A percentile compares a stretch with the other conserved stretches of the same genome.
These are phyloP conservation scores for Tachyglossus aculeatus DNA, from an alignment of 2,797 vertebrate species.

Conservation along the genomic window DNA sequence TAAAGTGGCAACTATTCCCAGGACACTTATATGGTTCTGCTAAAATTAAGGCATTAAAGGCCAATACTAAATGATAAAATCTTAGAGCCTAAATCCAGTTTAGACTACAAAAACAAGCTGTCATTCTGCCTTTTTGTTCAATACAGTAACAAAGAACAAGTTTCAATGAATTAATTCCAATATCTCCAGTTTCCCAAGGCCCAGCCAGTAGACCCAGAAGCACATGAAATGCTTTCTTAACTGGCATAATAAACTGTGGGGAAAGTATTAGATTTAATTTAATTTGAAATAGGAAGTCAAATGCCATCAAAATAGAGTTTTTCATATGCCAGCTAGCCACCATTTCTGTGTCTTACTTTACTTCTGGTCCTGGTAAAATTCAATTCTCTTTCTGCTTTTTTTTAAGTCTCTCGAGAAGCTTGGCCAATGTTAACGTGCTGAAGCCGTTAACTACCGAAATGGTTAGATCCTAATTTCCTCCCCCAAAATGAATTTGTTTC, in stretches of 20 bases:
- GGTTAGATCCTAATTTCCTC: neutral
- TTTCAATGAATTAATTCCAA: neutral
- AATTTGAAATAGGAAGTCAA: neutral
- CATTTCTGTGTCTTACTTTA: neutral
- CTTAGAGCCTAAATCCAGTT: no score
- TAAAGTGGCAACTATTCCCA: no score
- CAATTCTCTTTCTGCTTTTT: neutral
- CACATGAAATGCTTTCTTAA: neutral
- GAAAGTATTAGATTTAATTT: neutral
- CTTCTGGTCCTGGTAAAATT: neutral
- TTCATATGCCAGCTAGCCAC: neutral
- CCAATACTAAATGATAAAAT: no score
- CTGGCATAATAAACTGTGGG: neutral
- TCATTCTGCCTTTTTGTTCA: slow-evolving; percentile 4
- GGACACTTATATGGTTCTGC: no score
- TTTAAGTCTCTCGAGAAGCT: neutral
- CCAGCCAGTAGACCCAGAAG: neutral
- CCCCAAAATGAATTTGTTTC: slow-evolving; percentile 26
- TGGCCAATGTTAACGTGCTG: neutral
- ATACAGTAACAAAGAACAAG: slow-evolving; percentile 4
- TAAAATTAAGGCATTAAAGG: no score
- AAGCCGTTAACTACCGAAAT: neutral
- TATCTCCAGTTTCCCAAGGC: neutral
- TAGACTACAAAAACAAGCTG: neutral
- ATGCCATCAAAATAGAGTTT: neutral